phyloP scores from a whole-genome alignment of 2,797 vertebrate genomes.

The Carcharodon carcharias region DNA sequence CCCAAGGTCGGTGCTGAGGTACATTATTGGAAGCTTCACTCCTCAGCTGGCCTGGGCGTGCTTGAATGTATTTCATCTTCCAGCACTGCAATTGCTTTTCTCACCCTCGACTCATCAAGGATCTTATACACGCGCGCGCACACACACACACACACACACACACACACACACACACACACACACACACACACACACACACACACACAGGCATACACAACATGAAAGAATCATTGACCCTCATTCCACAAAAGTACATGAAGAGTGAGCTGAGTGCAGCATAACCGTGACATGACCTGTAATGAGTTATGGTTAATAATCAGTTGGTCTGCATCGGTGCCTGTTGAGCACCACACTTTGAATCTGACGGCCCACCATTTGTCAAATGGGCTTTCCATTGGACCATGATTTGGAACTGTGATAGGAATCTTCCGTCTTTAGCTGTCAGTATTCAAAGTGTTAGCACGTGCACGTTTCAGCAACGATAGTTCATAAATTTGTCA shows the following conservation, averaged over 20 bases:
- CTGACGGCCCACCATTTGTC: not conserved
- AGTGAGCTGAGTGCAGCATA: not conserved
- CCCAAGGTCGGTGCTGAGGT: not conserved
- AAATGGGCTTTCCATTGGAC: not conserved
- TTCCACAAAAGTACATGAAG: not conserved
- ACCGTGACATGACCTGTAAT: not conserved
- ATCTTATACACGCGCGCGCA: no score
- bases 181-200: no score
- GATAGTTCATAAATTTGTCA: not conserved
- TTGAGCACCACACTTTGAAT: not conserved
- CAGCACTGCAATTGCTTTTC: not conserved
- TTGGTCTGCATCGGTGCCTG: not conserved
- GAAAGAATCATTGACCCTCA: not conserved
- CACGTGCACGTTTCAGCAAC: not conserved
- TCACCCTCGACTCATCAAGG: not conserved
- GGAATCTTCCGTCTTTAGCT: not conserved
- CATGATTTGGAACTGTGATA: not conserved
- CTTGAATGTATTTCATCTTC: not conserved
- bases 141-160: not conserved
- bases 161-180: no score
- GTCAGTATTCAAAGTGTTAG: not conserved
- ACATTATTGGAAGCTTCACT: not conserved
- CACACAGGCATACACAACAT: not conserved
- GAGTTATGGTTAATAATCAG: not conserved
- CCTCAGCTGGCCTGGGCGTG: not conserved